Evolutionary conservation across 2,888 invertebrate species (phyloP).

Genomic region (Leucophora obtusa): DNA sequence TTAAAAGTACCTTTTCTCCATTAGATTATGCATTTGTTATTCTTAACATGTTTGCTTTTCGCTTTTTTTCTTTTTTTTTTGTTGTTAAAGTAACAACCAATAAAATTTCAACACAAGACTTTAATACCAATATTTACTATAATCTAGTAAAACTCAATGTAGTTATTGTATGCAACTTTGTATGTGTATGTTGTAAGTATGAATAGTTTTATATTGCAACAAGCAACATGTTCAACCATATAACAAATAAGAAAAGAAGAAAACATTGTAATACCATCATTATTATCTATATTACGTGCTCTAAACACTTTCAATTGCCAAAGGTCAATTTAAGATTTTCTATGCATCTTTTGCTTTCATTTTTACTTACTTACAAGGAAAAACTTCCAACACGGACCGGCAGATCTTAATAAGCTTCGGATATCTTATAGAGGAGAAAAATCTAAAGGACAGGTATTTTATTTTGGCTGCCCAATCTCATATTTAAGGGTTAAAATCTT

Average conservation of each 20-base stretch:
- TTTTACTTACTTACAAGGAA: too few relatives aligned
- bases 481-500: too few relatives aligned
- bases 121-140: conserved; percentile 17
- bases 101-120: neutral
- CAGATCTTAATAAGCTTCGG: too few relatives aligned
- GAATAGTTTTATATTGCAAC: neutral
- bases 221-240: conserved; percentile 8
- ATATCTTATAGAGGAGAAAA: too few relatives aligned
- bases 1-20: neutral
- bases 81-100: neutral
- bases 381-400: too few relatives aligned
- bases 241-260: neutral
- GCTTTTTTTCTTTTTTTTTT: neutral
- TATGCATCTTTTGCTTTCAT: too few relatives aligned
- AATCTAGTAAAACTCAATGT: neutral
- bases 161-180: neutral
- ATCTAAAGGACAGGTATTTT: too few relatives aligned
- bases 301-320: conserved; percentile 20
- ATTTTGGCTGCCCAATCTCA: too few relatives aligned
- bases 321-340: neutral
- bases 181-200: neutral
- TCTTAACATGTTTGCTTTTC: neutral
- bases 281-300: conserved; percentile 37
- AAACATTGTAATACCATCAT: conserved; percentile 25
- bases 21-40: neutral